Conservation (phyloP, 2,797 vertebrate genomes). For the Myotis pilosus region DNA sequence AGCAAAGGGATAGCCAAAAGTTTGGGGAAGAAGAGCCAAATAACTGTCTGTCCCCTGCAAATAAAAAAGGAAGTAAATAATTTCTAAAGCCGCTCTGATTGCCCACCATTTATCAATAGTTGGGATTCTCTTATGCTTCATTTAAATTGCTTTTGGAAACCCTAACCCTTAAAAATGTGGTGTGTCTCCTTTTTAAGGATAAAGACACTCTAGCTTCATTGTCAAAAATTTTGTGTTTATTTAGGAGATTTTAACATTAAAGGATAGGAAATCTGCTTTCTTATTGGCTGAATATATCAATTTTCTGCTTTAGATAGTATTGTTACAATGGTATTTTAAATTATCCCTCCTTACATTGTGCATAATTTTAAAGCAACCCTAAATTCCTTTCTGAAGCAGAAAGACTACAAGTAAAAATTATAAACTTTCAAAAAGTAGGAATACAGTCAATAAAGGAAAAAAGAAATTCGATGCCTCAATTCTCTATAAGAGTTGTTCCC, state of each 20-base stretch:
- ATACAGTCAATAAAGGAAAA: slow-evolving; percentile 7
- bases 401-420: not conserved
- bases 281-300: not conserved
- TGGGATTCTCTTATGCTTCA: not conserved
- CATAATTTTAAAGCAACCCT: slow-evolving; percentile 40
- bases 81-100: not conserved
- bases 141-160: not conserved
- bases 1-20: not conserved
- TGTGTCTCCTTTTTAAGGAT: slow-evolving; percentile 35
- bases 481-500: not conserved
- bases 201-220: not conserved
- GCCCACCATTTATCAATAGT: not conserved
- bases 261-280: slow-evolving; percentile 13
- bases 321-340: slow-evolving; percentile 8
- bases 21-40: not conserved
- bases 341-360: not conserved
- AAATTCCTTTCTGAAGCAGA: slow-evolving; percentile 39
- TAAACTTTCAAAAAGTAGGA: not conserved
- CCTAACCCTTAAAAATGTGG: not conserved
- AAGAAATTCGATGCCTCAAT: not conserved
- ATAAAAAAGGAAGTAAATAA: not conserved
- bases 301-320: not conserved
- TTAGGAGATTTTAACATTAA: not conserved
- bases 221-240: not conserved
- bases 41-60: not conserved